Conservation (phyloP, 2,888 invertebrate genomes). For the Watsonalla cultraria region DNA sequence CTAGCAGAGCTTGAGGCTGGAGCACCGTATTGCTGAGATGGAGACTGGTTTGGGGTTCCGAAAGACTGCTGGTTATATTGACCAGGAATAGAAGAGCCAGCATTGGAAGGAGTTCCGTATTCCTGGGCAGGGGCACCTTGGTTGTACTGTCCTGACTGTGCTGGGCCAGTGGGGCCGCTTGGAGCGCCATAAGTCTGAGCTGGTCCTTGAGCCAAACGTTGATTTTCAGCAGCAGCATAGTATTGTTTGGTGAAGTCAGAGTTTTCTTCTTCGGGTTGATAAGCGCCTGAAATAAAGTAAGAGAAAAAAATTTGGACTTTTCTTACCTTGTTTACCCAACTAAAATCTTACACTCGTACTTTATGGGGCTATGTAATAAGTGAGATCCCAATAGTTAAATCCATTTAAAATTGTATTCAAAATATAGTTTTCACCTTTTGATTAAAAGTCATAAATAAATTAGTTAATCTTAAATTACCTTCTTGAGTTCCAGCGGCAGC, state of each 20-base stretch:
- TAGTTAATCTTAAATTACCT: conserved; percentile 36
- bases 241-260: conserved; percentile 29
- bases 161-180: conserved; percentile 6
- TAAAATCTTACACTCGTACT: no score
- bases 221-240: conserved; percentile 20
- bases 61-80: conserved; percentile 8
- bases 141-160: conserved; percentile 3
- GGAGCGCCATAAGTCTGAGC: conserved; percentile 9
- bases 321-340: no score
- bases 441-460: background rate
- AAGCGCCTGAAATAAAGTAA: conserved; percentile 55
- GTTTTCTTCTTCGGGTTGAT: conserved; percentile 59
- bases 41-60: conserved; percentile 1
- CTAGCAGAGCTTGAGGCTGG: background rate
- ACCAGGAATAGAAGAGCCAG: conserved; percentile 4
- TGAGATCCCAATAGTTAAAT: no score
- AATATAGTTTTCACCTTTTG: no score
- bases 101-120: conserved; percentile 10
- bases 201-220: conserved; percentile 4
- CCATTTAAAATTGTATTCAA: background rate
- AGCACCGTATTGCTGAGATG: background rate
- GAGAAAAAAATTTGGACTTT: no score
- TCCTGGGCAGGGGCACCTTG: conserved; percentile 6
- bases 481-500: conserved; percentile 70
- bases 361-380: no score